Conservation (phyloP, 2,113 vertebrate genomes). For the Neodon shergylaensis region DNA sequence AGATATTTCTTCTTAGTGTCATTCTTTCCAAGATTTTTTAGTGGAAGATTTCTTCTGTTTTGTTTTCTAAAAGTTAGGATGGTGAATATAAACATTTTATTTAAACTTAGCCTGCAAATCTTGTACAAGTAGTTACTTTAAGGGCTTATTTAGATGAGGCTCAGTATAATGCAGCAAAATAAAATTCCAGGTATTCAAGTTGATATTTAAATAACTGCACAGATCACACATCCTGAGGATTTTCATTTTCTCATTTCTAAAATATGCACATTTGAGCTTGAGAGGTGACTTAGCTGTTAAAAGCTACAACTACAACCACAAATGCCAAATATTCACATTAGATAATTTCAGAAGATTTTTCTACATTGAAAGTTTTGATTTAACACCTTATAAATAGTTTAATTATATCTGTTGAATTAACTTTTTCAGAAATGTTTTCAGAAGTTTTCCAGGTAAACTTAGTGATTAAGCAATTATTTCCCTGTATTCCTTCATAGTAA, state of each 20-base stretch:
- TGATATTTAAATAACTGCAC: conserved; percentile 25
- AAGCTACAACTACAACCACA: not conserved
- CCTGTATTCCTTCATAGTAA: not conserved
- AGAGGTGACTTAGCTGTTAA: not conserved
- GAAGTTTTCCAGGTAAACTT: conserved; percentile 30
- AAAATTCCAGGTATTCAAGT: not conserved
- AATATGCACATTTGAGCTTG: not conserved
- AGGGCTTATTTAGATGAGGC: not conserved
- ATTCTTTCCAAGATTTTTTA: not conserved
- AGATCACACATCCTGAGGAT: not conserved
- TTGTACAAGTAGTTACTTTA: not conserved
- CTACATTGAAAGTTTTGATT: not conserved
- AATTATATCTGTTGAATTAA: not conserved
- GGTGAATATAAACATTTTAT: not conserved
- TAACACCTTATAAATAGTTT: not conserved
- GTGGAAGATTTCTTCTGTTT: not conserved
- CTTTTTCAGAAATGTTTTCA: conserved; percentile 40
- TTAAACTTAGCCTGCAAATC: not conserved
- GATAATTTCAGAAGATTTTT: conserved; percentile 27
- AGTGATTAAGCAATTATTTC: not conserved
- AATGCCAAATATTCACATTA: not conserved
- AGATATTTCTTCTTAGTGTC: conserved; percentile 7
- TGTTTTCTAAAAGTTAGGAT: not conserved
- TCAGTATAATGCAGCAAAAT: not conserved
- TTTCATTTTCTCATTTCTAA: not conserved